phyloP scores from a whole-genome alignment of 1,140 invertebrate species.

The Drosophila funebris region DNA sequence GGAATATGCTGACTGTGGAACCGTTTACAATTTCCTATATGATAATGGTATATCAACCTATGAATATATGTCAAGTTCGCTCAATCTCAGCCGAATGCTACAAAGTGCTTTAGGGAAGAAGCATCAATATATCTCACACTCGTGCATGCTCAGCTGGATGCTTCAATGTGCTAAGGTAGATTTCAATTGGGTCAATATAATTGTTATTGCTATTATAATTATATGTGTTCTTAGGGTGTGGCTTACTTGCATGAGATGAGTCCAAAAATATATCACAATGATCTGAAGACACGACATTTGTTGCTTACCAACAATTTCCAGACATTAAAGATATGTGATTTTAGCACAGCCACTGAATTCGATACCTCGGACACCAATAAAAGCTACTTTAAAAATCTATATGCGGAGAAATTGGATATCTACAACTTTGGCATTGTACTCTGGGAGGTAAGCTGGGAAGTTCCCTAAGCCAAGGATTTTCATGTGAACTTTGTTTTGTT shows the following conservation, averaged over 20 bases:
- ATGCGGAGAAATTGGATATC: slow-evolving; percentile 1
- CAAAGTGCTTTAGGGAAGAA: neutral
- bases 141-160: neutral
- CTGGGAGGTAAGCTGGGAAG: neutral
- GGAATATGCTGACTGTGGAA: neutral
- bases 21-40: neutral
- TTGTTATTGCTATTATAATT: too few species aligned
- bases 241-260: neutral
- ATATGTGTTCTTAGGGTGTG: neutral
- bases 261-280: neutral
- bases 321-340: neutral
- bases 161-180: neutral
- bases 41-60: neutral
- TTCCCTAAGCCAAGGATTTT: neutral
- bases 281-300: neutral
- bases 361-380: neutral
- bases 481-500: neutral
- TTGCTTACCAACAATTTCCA: neutral
- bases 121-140: neutral
- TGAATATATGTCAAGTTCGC: neutral
- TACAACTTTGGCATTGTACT: slow-evolving; percentile 9
- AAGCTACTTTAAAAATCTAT: neutral
- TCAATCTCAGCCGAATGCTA: neutral
- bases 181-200: neutral
- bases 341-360: neutral